Base-by-base conservation (phyloP, 64 coral and sea anemone genomes). In the Dendrophyllia cribrosa region DNA sequence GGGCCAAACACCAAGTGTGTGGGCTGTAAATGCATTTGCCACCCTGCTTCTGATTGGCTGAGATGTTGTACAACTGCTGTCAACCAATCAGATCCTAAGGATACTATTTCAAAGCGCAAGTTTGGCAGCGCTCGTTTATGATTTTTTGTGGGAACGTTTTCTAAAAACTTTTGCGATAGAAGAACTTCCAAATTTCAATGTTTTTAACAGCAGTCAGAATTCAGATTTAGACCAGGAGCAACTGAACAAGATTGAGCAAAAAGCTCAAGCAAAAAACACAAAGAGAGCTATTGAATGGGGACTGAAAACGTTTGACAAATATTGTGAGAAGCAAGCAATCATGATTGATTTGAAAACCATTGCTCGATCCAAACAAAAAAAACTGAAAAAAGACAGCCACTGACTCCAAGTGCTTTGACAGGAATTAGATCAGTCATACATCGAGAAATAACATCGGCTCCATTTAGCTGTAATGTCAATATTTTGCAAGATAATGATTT, bases 401-500 rank as follows among this genome's bases (percentile, higher is more conserved):
- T 74, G 25, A 74, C 72, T 74, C 23, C 72, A 74, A 74, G 72
- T 74, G 23, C 72, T 26, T 74, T 74, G 24, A 74, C 9, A 26
- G 72, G 72, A 26, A 43, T 34, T 11, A 74, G 20, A 74, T 4
- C 72, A 7, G 67, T 14, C 67, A 70, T 70, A 12, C 67, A 70
- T 89, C 87, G 72, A 21, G 47, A 75, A n/a, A 10, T 89, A 76
- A 89, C 87, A 8, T 76, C 51, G 43, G 71, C 50, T 34, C 72
- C 87, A 43, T 48, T 67, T 22, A 79, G 73, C 61, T 47, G 74
- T 17, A 78, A 15, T 62, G 62, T 89, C 6, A 89, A 78, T 59
- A 89, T 89, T 85, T n/a, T 74, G 68, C 77, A 91, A 83, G 89
- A 91, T 43, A 73, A 45, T 44, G 76, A 81, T 15, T 82, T 91